A percentile compares a stretch with the other conserved stretches of the same genome.
Evolutionary conservation across 1,140 invertebrate species (phyloP).

Genomic region (Meloidogyne floridensis): DNA sequence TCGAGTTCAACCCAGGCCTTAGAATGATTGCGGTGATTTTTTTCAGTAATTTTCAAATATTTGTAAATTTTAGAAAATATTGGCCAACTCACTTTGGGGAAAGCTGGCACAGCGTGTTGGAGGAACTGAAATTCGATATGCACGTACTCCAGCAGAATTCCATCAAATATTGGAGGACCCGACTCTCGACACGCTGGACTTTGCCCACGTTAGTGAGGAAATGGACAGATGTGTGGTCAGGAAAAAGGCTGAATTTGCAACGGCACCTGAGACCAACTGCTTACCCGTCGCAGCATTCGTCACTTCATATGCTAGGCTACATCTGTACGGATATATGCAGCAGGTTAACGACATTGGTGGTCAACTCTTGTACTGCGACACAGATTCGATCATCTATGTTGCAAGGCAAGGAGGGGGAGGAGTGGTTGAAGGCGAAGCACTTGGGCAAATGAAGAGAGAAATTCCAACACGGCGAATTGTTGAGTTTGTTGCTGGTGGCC

Average conservation of each 20-base stretch:
- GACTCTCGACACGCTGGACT: conserved; percentile 20
- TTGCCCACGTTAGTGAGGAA: conserved; percentile 2
- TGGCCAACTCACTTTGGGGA: conserved; percentile 25
- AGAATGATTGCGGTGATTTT: conserved; percentile 5
- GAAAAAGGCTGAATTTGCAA: conserved; percentile 13
- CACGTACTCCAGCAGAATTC: conserved; percentile 22
- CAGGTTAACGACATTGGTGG: neutral
- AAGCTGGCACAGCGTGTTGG: conserved; percentile 21
- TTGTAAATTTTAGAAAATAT: neutral
- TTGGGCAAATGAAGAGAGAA: conserved; percentile 31
- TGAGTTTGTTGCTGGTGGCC: conserved; percentile 29
- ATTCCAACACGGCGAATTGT: conserved; percentile 27
- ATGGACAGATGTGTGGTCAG: conserved; percentile 20
- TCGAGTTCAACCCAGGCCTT: neutral
- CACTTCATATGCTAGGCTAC: conserved; percentile 24
- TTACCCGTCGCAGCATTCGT: conserved; percentile 14
- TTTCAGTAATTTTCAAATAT: neutral
- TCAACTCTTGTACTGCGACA: conserved; percentile 19
- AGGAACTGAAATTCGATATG: conserved; percentile 8
- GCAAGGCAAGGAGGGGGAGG: neutral
- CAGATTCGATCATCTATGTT: conserved; percentile 24
- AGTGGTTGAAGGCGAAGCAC: conserved; percentile 22
- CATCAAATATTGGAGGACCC: conserved; percentile 12
- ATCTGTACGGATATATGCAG: conserved; percentile 26
- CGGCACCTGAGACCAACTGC: conserved; percentile 7